Evolutionary conservation across 2,888 invertebrate species (phyloP), one percentile per base, ranked within the genome.

Genomic region (Gastracanthus pulcherrimus): DNA sequence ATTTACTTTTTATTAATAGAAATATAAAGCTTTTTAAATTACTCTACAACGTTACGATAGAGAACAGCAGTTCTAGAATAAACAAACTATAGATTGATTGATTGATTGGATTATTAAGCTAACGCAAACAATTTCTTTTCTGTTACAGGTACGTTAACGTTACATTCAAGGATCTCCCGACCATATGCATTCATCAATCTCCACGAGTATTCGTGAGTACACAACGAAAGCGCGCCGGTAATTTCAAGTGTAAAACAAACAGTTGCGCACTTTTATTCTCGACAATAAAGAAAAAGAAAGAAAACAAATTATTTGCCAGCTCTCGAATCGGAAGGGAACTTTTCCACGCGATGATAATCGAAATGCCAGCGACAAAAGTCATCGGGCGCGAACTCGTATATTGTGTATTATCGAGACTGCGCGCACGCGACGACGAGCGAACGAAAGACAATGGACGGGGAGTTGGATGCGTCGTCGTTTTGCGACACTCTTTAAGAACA

Each of bases 371-470:
- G 31, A 51, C 36, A 29, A 75, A 75, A 75, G 75, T 75, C 75
- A 51, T 51, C 72, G 69, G 34, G 9, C 41, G 55, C 31, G 2
- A 62, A 0, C 19, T 55, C 51, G 38, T 45, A 45, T 19, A 51
- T 69, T 69, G 45, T 26, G 26, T 58, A 71, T 34, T n/a, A n/a
- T n/a, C n/a, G n/a, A n/a, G n/a, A n/a, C n/a, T n/a, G n/a, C n/a
- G n/a, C n/a, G n/a, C n/a, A n/a, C n/a, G n/a, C n/a, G n/a, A n/a
- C n/a, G n/a, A n/a, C 9, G 55, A 55, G 55, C 51, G 36, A 36
- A n/a, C n/a, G 62, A 19, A 51, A 75, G 62, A 75, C 75, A 75
- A 75, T 75, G 64, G 64, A 66, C 34, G 64, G 19, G 62, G 29
- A 31, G 45, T 41, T 23, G 62, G 64, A 66, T 29, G 64, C 31